A percentile compares a stretch with the other conserved stretches of the same genome.
phyloP scores from a whole-genome alignment of 2,113 vertebrate species.

The Odocoileus hemionus region DNA sequence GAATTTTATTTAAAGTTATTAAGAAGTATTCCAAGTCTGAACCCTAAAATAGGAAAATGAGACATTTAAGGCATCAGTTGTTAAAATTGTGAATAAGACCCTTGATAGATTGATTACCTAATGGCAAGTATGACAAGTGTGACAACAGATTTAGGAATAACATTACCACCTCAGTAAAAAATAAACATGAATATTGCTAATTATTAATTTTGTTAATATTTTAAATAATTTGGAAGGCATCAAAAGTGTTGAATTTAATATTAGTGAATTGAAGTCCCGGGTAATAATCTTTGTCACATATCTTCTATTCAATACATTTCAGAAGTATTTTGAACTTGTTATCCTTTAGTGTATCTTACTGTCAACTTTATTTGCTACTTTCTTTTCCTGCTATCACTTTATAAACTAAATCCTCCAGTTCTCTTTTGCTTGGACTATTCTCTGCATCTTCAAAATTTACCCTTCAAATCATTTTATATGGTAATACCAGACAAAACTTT shows the following conservation, averaged over 20 bases:
- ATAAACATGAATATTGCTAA: slow-evolving; percentile 43
- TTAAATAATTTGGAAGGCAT: not conserved
- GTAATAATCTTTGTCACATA: not conserved
- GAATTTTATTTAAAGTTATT: slow-evolving; percentile 28
- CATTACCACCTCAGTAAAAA: slow-evolving; percentile 48
- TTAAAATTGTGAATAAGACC: slow-evolving; percentile 30
- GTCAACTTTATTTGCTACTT: not conserved
- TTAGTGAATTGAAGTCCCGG: not conserved
- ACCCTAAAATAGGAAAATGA: slow-evolving; percentile 46
- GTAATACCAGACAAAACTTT: not conserved
- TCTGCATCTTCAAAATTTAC: not conserved
- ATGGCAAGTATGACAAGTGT: slow-evolving; percentile 32
- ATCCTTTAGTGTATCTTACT: not conserved
- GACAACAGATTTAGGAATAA: slow-evolving; percentile 48
- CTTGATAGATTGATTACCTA: slow-evolving; percentile 45
- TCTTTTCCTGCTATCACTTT: not conserved
- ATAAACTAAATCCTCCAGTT: not conserved
- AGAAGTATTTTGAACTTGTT: not conserved
- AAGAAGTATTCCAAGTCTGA: slow-evolving; percentile 2
- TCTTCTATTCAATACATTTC: not conserved
- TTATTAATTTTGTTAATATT: slow-evolving; percentile 36
- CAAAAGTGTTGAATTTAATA: slow-evolving; percentile 26
- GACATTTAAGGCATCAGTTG: slow-evolving; percentile 1
- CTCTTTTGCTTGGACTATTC: not conserved
- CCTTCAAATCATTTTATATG: not conserved